Percentiles rank a stretch among this genome's conserved stretches.
These are phyloP conservation scores for Tridacna gigas DNA, from an alignment of 2,888 invertebrate species.

Conservation along the genomic window DNA sequence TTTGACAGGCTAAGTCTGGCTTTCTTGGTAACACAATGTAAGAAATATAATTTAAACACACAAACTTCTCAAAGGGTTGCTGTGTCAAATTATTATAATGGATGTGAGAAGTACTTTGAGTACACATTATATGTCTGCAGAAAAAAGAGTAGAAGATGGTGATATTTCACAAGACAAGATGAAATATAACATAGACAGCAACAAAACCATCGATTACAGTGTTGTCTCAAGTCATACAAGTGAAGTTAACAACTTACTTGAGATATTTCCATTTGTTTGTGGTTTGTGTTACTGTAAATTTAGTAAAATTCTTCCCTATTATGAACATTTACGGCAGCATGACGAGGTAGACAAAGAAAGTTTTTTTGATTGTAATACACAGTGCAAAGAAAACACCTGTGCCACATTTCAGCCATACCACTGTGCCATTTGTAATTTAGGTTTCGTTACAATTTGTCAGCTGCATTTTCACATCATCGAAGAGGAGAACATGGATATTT, in stretches of 20 bases:
- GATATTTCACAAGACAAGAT: no score
- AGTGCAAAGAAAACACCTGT: neutral
- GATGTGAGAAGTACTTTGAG: no score
- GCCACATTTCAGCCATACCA: neutral
- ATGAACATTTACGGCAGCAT: slow-evolving; percentile 6
- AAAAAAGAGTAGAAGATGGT: no score
- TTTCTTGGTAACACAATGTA: no score
- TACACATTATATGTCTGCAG: no score
- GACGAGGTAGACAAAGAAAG: neutral
- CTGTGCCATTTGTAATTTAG: neutral
- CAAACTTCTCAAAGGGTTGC: no score
- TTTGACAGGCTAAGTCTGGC: no score
- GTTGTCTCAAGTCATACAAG: no score
- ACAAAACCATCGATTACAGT: no score
- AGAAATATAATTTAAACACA: no score
- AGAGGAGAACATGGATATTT: neutral
- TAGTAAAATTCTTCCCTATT: slow-evolving; percentile 2
- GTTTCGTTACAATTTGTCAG: neutral
- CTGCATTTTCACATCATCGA: slow-evolving; percentile 5
- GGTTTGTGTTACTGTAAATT: slow-evolving; percentile 14
- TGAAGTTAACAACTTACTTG: neutral
- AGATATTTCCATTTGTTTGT: slow-evolving; percentile 21
- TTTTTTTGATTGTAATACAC: neutral
- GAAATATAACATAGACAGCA: no score
- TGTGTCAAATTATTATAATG: no score